phyloP scores from a whole-genome alignment of 2,113 vertebrate species.

The Dissostichus mawsoni region DNA sequence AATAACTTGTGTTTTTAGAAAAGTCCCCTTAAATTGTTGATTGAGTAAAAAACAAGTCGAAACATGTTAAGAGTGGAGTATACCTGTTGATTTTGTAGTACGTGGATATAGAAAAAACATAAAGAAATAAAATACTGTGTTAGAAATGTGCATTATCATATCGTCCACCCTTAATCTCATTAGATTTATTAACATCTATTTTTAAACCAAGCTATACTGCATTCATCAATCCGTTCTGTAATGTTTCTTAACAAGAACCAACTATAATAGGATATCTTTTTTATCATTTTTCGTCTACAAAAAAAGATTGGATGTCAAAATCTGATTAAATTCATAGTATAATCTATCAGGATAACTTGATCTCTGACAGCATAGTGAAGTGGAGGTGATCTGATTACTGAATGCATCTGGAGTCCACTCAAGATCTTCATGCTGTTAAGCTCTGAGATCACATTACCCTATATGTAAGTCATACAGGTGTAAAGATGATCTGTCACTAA shows the following conservation, averaged over 20 bases:
- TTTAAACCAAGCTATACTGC: neutral
- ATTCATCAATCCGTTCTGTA: neutral
- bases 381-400: conserved; percentile 25
- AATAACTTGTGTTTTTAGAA: too few relatives aligned
- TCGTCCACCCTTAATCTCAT: neutral
- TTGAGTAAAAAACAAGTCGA: too few relatives aligned
- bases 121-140: too few relatives aligned
- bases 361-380: conserved; percentile 20
- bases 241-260: too few relatives aligned
- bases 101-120: too few relatives aligned
- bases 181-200: neutral
- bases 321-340: neutral
- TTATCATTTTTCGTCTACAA: neutral
- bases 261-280: neutral
- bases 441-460: conserved; percentile 30
- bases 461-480: neutral
- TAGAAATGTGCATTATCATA: too few relatives aligned
- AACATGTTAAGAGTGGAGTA: too few relatives aligned
- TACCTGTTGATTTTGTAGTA: too few relatives aligned
- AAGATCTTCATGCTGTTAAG: conserved; percentile 33
- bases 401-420: conserved; percentile 12
- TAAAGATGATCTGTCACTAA: conserved; percentile 4
- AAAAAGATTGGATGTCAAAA: conserved; percentile 15
- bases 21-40: too few relatives aligned
- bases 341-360: conserved; percentile 9